Evolutionary conservation across 2,113 vertebrate genomes (phyloP).

Genomic region (Macrotus californicus): DNA sequence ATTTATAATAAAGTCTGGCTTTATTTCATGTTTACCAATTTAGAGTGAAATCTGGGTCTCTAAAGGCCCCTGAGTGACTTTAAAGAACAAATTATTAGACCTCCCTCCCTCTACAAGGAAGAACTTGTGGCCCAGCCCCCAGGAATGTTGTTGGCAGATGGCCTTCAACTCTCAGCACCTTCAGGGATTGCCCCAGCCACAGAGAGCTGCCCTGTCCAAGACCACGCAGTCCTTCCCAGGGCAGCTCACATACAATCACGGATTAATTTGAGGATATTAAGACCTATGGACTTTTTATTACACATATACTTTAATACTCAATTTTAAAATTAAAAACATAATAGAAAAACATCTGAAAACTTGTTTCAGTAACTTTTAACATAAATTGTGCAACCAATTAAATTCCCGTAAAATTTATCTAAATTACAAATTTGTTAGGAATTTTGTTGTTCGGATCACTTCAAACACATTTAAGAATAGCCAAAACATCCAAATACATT

Average conservation of each 20-base stretch:
- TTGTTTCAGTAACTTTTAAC: not conserved
- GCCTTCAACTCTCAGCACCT: not conserved
- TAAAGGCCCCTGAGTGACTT: not conserved
- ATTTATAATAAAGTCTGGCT: not conserved
- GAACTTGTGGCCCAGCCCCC: not conserved
- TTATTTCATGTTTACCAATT: not conserved
- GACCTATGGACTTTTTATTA: not conserved
- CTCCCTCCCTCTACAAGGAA: not conserved
- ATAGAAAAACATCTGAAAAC: not conserved
- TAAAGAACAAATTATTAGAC: not conserved
- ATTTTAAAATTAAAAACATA: constrained; percentile 4
- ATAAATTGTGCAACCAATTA: not conserved
- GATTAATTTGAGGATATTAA: not conserved
- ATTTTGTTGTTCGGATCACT: not conserved
- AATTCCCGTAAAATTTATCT: not conserved
- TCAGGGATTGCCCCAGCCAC: not conserved
- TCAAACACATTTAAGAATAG: not conserved
- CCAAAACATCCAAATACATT: not conserved
- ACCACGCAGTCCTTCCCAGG: not conserved
- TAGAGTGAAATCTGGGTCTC: not conserved
- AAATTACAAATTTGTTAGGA: not conserved
- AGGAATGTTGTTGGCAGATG: not conserved
- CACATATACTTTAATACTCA: not conserved
- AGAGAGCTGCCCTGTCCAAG: not conserved
- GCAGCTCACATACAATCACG: not conserved